These are phyloP conservation scores for Actinia tenebrosa DNA, from an alignment of 64 coral and sea anemone species.

Conservation along the genomic window DNA sequence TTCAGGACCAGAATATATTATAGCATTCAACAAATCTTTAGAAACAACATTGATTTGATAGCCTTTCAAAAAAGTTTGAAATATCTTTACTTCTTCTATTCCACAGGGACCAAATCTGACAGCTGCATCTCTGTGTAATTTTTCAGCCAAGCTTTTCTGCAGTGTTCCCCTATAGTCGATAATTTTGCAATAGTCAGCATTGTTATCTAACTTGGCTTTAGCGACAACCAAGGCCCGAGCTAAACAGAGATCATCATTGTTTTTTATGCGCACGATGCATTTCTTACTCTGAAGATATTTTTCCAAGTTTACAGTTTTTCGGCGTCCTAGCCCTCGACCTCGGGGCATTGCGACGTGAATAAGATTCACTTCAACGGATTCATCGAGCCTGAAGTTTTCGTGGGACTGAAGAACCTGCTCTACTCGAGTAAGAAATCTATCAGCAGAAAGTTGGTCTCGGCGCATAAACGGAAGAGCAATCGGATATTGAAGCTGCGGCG, in stretches of 20 bases:
- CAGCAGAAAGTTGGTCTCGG: constrained; percentile 14
- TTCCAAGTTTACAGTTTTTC: constrained; percentile 22
- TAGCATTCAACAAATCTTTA: constrained; percentile 14
- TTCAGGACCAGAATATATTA: constrained; percentile 29
- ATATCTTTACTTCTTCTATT: constrained; percentile 28
- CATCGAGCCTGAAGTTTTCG: not conserved
- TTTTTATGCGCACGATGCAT: constrained; percentile 21
- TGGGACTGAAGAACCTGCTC: constrained; percentile 27
- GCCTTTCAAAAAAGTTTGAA: constrained; percentile 20
- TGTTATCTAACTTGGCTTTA: not conserved
- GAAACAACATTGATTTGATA: constrained; percentile 57
- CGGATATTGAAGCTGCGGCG: constrained; percentile 1
- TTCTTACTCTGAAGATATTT: constrained; percentile 2
- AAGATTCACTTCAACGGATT: constrained; percentile 28
- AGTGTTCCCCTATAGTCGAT: not conserved
- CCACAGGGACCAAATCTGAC: constrained; percentile 32
- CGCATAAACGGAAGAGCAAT: constrained; percentile 26
- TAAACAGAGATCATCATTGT: constrained; percentile 35
- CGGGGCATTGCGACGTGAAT: constrained; percentile 34
- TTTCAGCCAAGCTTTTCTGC: not conserved
- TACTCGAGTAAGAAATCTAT: constrained; percentile 20
- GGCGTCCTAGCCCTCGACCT: not conserved
- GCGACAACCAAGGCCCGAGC: constrained; percentile 2
- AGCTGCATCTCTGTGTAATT: constrained; percentile 39
- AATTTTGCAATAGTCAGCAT: not conserved